Conservation (phyloP, 37 sponge, comb jelly and placozoan species). For the Ephydatia muelleri region DNA sequence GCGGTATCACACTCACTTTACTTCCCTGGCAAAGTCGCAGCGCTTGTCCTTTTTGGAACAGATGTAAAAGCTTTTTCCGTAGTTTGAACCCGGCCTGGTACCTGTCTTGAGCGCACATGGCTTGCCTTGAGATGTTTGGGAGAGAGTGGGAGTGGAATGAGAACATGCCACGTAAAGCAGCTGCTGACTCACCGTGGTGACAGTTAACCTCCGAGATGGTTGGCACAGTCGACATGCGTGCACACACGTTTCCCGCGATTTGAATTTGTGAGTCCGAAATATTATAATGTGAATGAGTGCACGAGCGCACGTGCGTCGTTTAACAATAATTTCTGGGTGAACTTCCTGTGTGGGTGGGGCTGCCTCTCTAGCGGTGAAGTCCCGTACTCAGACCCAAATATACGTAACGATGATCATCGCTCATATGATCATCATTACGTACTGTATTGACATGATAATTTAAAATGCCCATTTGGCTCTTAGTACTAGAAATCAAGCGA, state of each 20-base stretch:
- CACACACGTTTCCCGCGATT: neutral
- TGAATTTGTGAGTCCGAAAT: neutral
- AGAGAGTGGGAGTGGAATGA: neutral
- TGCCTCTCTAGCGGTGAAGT: no score
- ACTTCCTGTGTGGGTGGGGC: no score
- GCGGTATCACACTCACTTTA: neutral
- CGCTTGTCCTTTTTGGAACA: slow-evolving; percentile 3
- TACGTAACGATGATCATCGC: no score
- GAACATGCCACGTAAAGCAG: neutral
- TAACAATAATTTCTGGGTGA: no score
- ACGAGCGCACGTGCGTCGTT: no score
- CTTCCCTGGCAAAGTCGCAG: slow-evolving; percentile 3
- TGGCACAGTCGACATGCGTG: neutral
- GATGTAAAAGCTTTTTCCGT: slow-evolving; percentile 26
- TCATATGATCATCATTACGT: no score
- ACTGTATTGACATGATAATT: no score
- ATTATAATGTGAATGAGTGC: no score
- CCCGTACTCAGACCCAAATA: no score
- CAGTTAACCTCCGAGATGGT: neutral
- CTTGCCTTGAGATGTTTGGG: neutral
- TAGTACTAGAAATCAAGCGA: no score
- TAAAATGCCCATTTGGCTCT: no score
- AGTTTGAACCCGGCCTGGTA: neutral
- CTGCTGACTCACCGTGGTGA: neutral
- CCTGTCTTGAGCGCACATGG: slow-evolving; percentile 52